Percentiles rank a stretch among this genome's conserved stretches.
phyloP scores from a whole-genome alignment of 2,113 vertebrate species.

The Onychostruthus taczanowskii region DNA sequence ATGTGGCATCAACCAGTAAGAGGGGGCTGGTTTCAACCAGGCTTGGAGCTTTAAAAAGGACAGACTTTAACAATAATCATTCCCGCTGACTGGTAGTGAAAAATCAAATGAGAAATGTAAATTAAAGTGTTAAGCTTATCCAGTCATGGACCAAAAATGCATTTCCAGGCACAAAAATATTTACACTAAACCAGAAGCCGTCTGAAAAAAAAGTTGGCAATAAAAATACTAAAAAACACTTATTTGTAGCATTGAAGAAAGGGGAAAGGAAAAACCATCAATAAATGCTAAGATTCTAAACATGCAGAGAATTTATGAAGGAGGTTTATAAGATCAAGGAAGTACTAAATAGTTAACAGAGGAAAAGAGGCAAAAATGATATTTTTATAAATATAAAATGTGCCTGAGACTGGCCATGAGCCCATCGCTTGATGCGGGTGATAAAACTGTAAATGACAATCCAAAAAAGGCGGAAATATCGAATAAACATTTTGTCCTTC shows the following conservation, averaged over 20 bases:
- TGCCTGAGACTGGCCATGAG: background rate
- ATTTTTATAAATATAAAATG: slow-evolving; percentile 3
- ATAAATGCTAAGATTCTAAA: background rate
- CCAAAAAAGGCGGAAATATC: slow-evolving; percentile 42
- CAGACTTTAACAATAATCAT: background rate
- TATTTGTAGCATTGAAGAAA: background rate
- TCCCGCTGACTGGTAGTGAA: background rate
- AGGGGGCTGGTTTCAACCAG: background rate
- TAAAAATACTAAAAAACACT: background rate
- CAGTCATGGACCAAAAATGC: background rate
- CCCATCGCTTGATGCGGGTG: background rate
- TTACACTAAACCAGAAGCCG: background rate
- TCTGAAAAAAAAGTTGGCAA: background rate
- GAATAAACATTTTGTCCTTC: slow-evolving; percentile 65
- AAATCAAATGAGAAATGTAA: background rate
- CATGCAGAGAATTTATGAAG: background rate
- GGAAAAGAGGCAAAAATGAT: background rate
- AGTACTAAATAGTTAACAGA: slow-evolving; percentile 15
- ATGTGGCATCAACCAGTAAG: background rate
- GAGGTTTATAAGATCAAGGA: background rate
- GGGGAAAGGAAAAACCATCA: background rate
- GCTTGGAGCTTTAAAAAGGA: background rate
- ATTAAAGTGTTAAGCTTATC: background rate
- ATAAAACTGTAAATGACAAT: slow-evolving; percentile 25
- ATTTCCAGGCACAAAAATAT: background rate